Base-by-base conservation (phyloP, 1,140 invertebrate species). In the Coelopa frigida region DNA sequence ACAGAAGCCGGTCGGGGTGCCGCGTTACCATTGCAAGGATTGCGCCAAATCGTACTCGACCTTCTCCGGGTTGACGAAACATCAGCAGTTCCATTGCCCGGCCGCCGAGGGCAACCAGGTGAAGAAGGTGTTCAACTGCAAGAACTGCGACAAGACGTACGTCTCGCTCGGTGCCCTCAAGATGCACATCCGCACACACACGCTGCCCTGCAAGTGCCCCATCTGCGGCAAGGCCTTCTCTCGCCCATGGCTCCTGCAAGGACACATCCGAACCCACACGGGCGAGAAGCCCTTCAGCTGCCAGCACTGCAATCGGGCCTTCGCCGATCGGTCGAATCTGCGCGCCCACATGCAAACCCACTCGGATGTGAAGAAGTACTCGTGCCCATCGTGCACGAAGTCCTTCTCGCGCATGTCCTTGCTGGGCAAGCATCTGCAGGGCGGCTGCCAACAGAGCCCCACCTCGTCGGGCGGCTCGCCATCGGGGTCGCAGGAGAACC, bases 171-270 rank as follows among this genome's bases (percentile, higher is more conserved):
- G 94, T 2, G 95, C 95, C 0, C 76, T 98, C 0, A 98, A 98
- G 70, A 98, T 99, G 94, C 95, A 98, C 73, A 97, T 98, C 50
- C 79, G 95, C 24, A 99, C 94, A 1, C 95, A 98, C 70, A 99
- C 95, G 0, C 71, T 98, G 49, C 95, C 95, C 0, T 98, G 94
- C 78, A 96, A 96, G 71, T 99, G 95, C 65, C 84, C 87, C 50
- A 74, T 96, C 7, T 98, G 95, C 67, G 94, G 94, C 3, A 98
- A 98, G 69, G 92, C 94, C 1, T 99, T 99, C 73, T 95, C 91
- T 2, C 75, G 94, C 24, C 94, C 94, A 0, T 98, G 94, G 94
- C 72, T 98, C 15, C 78, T 98, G 4, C 93, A 98, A 72, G 90
- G 92, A 4, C 92, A 95, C 72, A 93, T 94, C 56, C 76, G 91